Evolutionary conservation across 2,113 vertebrate species (phyloP).

Genomic region (pig (Sus scrofa)): DNA sequence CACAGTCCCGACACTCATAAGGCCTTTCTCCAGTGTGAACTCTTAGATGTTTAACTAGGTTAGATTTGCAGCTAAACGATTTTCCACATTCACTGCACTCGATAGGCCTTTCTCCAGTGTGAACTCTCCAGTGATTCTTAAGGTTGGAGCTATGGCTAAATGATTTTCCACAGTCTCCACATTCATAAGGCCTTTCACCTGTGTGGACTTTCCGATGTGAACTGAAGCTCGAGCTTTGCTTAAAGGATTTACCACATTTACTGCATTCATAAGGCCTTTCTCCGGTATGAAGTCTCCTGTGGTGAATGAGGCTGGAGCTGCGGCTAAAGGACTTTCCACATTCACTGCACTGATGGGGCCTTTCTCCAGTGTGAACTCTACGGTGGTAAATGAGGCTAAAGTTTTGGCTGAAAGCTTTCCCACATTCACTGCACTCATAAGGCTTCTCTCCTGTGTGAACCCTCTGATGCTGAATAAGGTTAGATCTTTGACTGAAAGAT

Average conservation of each 20-base stretch:
- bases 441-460: conserved; percentile 70
- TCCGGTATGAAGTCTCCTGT: conserved; percentile 70
- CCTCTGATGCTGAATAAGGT: conserved; percentile 66
- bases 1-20: conserved; percentile 70
- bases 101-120: conserved; percentile 75
- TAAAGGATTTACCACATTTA: conserved; percentile 66
- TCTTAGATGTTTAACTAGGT: conserved; percentile 74
- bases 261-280: conserved; percentile 73
- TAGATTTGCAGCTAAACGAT: conserved; percentile 72
- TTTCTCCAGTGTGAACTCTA: conserved; percentile 69
- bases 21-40: conserved; percentile 74
- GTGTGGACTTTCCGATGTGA: conserved; percentile 74
- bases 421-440: conserved; percentile 64
- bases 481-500: conserved; percentile 68
- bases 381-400: conserved; percentile 65
- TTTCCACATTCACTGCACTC: conserved; percentile 75
- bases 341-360: conserved; percentile 58
- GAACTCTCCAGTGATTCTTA: conserved; percentile 74
- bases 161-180: conserved; percentile 72
- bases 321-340: conserved; percentile 68
- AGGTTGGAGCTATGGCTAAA: conserved; percentile 78
- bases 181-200: conserved; percentile 69
- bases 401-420: conserved; percentile 70
- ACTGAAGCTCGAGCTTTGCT: conserved; percentile 69
- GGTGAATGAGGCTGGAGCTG: conserved; percentile 64